phyloP scores from a whole-genome alignment of 2,113 vertebrate genomes.

The Rafetus swinhoei region DNA sequence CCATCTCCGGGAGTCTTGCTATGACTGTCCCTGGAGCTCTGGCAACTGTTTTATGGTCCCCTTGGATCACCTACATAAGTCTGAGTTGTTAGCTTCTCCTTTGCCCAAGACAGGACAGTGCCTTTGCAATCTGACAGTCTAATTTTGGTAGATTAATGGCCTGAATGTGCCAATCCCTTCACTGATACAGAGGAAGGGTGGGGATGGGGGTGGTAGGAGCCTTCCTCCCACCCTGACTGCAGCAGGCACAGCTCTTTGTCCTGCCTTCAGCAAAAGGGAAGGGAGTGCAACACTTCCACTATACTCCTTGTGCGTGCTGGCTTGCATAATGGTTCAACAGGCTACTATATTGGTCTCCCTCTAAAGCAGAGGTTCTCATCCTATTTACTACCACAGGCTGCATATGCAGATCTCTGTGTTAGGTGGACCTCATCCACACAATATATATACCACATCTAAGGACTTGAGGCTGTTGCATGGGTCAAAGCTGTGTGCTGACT shows the following conservation, averaged over 20 bases:
- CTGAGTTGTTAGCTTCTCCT: not conserved
- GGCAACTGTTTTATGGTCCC: not conserved
- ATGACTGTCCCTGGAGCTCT: accelerated
- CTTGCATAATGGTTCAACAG: not conserved
- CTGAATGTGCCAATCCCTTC: not conserved
- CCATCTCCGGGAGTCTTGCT: not conserved
- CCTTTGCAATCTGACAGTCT: not conserved
- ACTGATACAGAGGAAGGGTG: not conserved
- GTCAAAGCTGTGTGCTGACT: too few species aligned
- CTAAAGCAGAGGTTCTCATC: not conserved
- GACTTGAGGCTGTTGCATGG: too few species aligned
- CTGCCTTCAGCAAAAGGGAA: not conserved
- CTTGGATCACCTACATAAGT: not conserved
- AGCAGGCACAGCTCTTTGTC: not conserved
- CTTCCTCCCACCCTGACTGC: not conserved
- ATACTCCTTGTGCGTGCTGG: not conserved
- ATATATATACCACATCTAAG: too few species aligned
- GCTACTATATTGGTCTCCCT: not conserved
- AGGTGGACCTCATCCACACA: too few species aligned
- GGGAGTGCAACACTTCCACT: not conserved
- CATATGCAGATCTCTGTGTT: too few species aligned
- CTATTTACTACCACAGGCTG: too few species aligned
- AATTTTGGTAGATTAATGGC: not conserved
- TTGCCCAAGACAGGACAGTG: not conserved
- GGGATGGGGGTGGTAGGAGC: not conserved